Conservation (phyloP, 2,888 invertebrate species). For the Epirrhoe tristata region DNA sequence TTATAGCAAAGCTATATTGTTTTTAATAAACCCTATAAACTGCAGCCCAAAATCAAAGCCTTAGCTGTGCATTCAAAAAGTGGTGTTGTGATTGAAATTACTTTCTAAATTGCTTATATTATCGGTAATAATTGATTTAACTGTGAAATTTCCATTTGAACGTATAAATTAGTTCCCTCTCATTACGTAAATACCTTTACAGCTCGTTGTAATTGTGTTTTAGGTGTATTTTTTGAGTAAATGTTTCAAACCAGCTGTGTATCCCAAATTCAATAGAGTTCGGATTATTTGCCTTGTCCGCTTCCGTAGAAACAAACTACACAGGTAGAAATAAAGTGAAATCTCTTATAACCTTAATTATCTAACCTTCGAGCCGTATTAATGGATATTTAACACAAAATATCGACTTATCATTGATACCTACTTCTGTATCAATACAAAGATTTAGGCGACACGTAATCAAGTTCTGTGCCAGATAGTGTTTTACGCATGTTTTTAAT, state of each 20-base stretch:
- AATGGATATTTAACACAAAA: background rate
- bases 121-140: constrained; percentile 51
- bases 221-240: constrained; percentile 7
- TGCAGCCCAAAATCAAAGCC: constrained; percentile 8
- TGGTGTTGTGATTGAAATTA: constrained; percentile 42
- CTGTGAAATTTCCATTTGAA: constrained; percentile 50
- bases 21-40: constrained; percentile 10
- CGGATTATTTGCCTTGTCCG: constrained; percentile 32
- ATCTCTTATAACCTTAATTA: constrained; percentile 16
- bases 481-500: background rate
- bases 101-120: constrained; percentile 33
- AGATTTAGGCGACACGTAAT: constrained; percentile 31
- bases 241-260: constrained; percentile 46
- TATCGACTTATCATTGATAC: constrained; percentile 15
- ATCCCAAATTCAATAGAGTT: constrained; percentile 39
- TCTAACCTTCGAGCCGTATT: constrained; percentile 23
- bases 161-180: constrained; percentile 20
- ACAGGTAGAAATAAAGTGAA: constrained; percentile 21
- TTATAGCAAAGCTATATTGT: constrained; percentile 25
- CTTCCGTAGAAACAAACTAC: constrained; percentile 20
- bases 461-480: constrained; percentile 2
- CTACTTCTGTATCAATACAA: constrained; percentile 8
- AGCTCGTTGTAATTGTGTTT: constrained; percentile 7
- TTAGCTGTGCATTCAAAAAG: constrained; percentile 40
- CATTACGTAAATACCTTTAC: constrained; percentile 1